Evolutionary conservation across 2,113 vertebrate species (phyloP).

Genomic region (Bucco capensis): DNA sequence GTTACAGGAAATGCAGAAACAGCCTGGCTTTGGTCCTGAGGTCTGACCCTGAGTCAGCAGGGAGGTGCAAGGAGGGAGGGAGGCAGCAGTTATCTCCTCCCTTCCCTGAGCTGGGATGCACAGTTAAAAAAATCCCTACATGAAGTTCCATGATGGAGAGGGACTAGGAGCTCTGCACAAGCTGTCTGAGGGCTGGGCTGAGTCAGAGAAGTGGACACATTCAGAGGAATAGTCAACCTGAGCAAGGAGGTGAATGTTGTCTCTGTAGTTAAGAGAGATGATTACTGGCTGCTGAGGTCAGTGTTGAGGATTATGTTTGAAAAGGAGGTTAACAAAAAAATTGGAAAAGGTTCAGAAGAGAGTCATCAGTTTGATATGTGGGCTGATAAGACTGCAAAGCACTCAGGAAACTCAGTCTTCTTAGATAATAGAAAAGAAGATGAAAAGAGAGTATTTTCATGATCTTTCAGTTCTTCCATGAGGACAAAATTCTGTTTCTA

Average conservation of each 20-base stretch:
- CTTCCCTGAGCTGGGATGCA: neutral
- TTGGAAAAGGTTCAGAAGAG: neutral
- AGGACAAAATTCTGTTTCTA: neutral
- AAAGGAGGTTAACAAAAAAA: neutral
- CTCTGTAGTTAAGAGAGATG: neutral
- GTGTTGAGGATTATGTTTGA: neutral
- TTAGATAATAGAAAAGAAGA: neutral
- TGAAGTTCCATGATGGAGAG: neutral
- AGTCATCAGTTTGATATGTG: neutral
- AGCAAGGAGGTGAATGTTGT: neutral
- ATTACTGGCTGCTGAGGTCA: neutral
- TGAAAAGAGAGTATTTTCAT: neutral
- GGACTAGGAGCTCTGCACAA: neutral
- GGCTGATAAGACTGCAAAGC: neutral
- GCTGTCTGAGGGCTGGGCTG: neutral
- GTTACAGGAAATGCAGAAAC: neutral
- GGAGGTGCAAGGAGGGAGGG: neutral
- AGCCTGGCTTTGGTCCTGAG: neutral
- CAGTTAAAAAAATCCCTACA: neutral
- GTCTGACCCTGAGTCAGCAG: neutral
- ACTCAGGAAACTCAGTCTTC: neutral
- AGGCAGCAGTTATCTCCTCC: neutral
- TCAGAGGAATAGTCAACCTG: neutral
- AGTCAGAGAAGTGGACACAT: neutral
- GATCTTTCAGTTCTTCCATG: neutral